Evolutionary conservation across 35 echinoderm and acorn worm genomes (phyloP).

Genomic region (Heliocidaris tuberculata): DNA sequence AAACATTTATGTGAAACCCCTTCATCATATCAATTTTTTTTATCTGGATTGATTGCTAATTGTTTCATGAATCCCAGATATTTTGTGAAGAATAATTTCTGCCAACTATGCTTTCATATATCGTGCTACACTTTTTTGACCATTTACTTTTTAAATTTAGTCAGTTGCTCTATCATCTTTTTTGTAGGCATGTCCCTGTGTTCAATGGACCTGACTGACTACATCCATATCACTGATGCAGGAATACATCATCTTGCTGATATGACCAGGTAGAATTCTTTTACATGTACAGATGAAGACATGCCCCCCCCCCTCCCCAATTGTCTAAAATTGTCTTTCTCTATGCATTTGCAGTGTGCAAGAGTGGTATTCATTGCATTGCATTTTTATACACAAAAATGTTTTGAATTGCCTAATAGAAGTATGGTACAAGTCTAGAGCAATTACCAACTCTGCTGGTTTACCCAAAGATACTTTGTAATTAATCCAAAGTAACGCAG

Average conservation of each 20-base stretch:
- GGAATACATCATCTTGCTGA: conserved; percentile 79
- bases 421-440: no score
- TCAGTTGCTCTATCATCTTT: not conserved
- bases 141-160: not conserved
- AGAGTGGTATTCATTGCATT: not conserved
- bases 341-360: not conserved
- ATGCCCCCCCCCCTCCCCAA: not conserved
- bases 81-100: no score
- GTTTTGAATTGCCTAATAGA: no score
- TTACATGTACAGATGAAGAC: not conserved
- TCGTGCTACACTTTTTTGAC: not conserved
- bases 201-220: conserved; percentile 74
- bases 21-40: no score
- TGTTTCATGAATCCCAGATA: no score
- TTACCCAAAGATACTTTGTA: not conserved
- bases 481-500: not conserved
- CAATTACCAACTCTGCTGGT: no score
- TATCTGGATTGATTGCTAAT: no score
- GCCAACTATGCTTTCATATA: no score
- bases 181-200: conserved; percentile 70
- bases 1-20: no score
- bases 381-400: not conserved
- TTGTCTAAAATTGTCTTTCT: no score
- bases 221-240: conserved; percentile 83
- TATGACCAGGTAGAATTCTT: conserved; percentile 66